Conservation (phyloP, 2,888 invertebrate genomes). For the Celastrina argiolus region DNA sequence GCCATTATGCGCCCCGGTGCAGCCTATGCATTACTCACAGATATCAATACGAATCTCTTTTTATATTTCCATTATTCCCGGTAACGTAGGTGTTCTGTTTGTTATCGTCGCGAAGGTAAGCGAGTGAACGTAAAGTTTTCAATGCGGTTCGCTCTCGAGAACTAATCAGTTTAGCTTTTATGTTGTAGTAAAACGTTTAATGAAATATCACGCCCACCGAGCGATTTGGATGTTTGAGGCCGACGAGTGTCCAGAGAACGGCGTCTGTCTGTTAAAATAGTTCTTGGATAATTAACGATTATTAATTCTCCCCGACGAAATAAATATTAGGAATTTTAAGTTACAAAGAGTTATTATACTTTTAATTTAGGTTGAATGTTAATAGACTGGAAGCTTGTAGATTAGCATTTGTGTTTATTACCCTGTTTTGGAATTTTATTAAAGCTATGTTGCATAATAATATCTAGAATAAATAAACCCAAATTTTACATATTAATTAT, state of each 20-base stretch:
- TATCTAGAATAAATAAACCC: too few relatives aligned
- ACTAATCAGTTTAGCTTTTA: conserved; percentile 70
- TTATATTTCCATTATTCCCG: conserved; percentile 37
- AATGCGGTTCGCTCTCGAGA: conserved; percentile 44
- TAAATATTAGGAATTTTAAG: neutral
- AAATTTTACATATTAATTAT: too few relatives aligned
- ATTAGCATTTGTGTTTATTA: too few relatives aligned
- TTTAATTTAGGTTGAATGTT: neutral
- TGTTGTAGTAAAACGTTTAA: conserved; percentile 64
- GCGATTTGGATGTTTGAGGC: conserved; percentile 42
- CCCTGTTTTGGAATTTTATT: too few relatives aligned
- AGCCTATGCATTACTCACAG: conserved; percentile 56
- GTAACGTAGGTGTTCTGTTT: conserved; percentile 43
- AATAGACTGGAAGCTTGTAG: too few relatives aligned
- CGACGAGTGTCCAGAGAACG: conserved; percentile 26
- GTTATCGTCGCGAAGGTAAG: conserved; percentile 33
- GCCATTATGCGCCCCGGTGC: conserved; percentile 64
- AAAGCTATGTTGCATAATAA: too few relatives aligned
- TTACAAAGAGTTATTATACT: neutral
- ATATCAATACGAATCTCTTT: conserved; percentile 36
- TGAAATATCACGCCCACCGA: conserved; percentile 70
- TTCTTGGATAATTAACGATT: conserved; percentile 4
- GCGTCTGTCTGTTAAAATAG: conserved; percentile 26
- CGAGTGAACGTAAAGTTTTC: conserved; percentile 32
- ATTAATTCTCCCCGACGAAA: neutral